A percentile compares a stretch with the other conserved stretches of the same genome.
phyloP scores from a whole-genome alignment of 2,797 vertebrate genomes.

The Presbytis comata region DNA sequence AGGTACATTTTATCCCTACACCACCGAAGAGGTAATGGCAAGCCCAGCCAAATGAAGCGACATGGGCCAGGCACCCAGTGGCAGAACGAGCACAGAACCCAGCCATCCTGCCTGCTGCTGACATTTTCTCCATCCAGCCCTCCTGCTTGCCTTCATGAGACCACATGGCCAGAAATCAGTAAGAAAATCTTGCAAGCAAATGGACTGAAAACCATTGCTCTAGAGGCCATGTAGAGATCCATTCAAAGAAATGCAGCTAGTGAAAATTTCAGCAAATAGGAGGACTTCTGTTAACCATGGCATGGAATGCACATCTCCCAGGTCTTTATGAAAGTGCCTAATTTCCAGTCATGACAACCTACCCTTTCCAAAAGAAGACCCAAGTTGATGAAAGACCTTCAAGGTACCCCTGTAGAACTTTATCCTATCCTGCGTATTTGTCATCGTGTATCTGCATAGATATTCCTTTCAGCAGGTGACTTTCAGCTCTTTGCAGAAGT shows the following conservation, averaged over 20 bases:
- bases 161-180: not conserved
- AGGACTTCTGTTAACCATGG: not conserved
- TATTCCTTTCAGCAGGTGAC: fast-evolving
- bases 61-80: not conserved
- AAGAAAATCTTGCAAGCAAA: not conserved
- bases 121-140: too few species aligned
- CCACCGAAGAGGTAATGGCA: fast-evolving
- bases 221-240: fast-evolving
- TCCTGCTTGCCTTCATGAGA: not conserved
- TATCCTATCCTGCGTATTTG: too few species aligned
- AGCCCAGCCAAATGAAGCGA: too few species aligned
- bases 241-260: not conserved
- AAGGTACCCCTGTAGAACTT: fast-evolving
- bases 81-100: not conserved
- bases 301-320: fast-evolving
- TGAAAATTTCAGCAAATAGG: not conserved
- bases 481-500: not conserved
- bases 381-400: not conserved
- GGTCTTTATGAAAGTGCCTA: not conserved
- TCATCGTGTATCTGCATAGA: too few species aligned
- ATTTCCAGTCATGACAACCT: not conserved
- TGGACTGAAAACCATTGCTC: not conserved
- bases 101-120: fast-evolving
- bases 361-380: too few species aligned
- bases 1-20: not conserved